These are phyloP conservation scores for Drosophila kuntzei DNA, from an alignment of 2,888 invertebrate species.

Conservation along the genomic window DNA sequence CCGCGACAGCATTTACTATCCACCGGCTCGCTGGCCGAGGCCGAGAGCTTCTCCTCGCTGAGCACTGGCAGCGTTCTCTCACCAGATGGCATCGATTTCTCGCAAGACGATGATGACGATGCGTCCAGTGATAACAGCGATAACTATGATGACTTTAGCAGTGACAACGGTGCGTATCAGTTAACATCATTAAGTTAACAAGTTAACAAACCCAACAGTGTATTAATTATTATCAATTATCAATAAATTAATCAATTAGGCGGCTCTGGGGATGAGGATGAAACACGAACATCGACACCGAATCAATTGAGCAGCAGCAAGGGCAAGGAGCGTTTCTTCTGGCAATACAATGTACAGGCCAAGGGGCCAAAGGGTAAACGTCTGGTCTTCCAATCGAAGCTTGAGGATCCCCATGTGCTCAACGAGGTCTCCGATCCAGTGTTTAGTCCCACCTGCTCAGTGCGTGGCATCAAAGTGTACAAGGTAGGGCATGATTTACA, in stretches of 20 bases:
- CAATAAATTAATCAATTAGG: constrained; percentile 26
- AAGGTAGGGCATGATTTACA: no score
- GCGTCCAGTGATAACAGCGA: constrained; percentile 94
- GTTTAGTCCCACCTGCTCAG: constrained; percentile 96
- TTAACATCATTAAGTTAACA: neutral
- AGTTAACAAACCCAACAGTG: neutral
- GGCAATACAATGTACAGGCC: constrained; percentile 99
- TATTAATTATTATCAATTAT: no score
- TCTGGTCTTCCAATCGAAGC: constrained; percentile 92
- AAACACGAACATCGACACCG: constrained; percentile 78
- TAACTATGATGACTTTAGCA: constrained; percentile 94
- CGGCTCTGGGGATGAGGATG: constrained; percentile 84
- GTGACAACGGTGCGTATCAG: constrained; percentile 89
- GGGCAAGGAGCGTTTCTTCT: constrained; percentile 95
- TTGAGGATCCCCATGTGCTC: constrained; percentile 96
- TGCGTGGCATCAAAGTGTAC: constrained; percentile 94
- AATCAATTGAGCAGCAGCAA: constrained; percentile 81
- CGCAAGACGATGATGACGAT: constrained; percentile 92
- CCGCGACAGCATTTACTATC: constrained; percentile 94
- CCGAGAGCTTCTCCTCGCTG: constrained; percentile 93
- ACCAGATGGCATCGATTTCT: constrained; percentile 92
- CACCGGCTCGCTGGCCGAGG: constrained; percentile 93
- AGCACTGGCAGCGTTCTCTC: constrained; percentile 93
- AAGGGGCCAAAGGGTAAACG: constrained; percentile 98
- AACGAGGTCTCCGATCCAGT: constrained; percentile 98